Conservation (phyloP, 2,797 vertebrate genomes). For the Merluccius polli region DNA sequence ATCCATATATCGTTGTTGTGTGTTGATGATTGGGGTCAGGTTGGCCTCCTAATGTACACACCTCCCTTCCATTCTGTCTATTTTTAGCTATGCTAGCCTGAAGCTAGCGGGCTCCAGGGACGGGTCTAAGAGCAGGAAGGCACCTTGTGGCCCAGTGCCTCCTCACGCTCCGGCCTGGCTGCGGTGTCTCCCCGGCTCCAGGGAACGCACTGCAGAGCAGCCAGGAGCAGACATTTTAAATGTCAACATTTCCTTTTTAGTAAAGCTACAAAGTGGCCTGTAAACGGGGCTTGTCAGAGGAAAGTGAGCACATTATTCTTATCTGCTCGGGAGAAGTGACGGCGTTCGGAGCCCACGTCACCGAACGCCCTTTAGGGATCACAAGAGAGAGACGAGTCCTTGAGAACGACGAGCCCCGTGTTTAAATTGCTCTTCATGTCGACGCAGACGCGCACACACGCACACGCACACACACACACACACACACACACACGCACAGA, state of each 20-base stretch:
- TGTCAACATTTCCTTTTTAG: neutral
- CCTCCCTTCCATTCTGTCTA: slow-evolving; percentile 23
- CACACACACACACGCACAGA: too few relatives aligned
- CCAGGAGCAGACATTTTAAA: neutral
- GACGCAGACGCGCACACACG: too few relatives aligned
- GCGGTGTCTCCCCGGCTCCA: neutral
- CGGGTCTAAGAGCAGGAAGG: neutral
- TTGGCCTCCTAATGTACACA: too few relatives aligned
- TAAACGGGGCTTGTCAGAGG: neutral
- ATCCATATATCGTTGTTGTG: neutral
- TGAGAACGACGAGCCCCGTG: too few relatives aligned
- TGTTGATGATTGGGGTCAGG: neutral
- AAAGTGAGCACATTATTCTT: neutral
- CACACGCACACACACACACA: too few relatives aligned
- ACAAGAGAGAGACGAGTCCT: too few relatives aligned
- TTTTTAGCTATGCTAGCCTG: slow-evolving; percentile 44
- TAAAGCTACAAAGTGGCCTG: neutral
- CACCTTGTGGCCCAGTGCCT: slow-evolving; percentile 7
- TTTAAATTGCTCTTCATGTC: too few relatives aligned
- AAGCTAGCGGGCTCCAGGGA: slow-evolving; percentile 19
- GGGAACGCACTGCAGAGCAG: too few relatives aligned
- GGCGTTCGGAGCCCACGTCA: neutral
- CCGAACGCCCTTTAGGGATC: too few relatives aligned
- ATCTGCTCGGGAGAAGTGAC: neutral
- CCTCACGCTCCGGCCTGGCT: slow-evolving; percentile 4